Conservation (phyloP, 2,888 invertebrate species). For the Lepidochrysops patricia region DNA sequence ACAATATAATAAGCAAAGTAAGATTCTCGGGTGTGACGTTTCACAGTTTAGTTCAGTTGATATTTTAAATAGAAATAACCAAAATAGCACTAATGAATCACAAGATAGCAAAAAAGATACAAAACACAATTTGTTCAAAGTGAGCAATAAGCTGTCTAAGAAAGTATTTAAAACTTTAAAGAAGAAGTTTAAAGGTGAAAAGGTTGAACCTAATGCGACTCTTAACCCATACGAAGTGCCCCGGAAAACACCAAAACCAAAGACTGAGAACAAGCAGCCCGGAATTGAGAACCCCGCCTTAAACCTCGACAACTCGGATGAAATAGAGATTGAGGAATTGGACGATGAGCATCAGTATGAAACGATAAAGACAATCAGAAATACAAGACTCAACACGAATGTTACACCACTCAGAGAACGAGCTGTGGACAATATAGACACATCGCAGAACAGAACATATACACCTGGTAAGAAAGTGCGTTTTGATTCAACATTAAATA, state of each 20-base stretch:
- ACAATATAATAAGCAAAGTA: constrained; percentile 61
- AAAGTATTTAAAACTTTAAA: constrained; percentile 62
- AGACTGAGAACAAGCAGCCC: constrained; percentile 40
- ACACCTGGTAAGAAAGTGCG: constrained; percentile 64
- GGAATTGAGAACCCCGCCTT: constrained; percentile 64
- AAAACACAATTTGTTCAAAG: constrained; percentile 52
- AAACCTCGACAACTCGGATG: constrained; percentile 62
- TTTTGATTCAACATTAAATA: constrained; percentile 65
- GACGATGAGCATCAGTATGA: constrained; percentile 62
- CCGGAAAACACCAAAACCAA: constrained; percentile 48
- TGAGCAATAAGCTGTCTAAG: constrained; percentile 56
- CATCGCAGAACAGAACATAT: constrained; percentile 43
- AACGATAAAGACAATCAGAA: constrained; percentile 58
- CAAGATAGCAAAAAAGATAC: constrained; percentile 50
- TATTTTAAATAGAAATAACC: constrained; percentile 50
- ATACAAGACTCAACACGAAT: constrained; percentile 59
- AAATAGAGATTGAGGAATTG: constrained; percentile 57
- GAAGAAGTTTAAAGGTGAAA: constrained; percentile 61
- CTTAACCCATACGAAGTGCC: constrained; percentile 67
- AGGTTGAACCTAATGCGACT: constrained; percentile 41
- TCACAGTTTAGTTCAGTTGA: constrained; percentile 59
- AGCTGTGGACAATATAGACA: constrained; percentile 39
- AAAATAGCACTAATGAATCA: constrained; percentile 47
- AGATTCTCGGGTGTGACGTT: constrained; percentile 63
- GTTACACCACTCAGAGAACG: constrained; percentile 56